Base-by-base conservation (phyloP, 92 coral and sea anemone genomes). In the Parazoanthus darwini region DNA sequence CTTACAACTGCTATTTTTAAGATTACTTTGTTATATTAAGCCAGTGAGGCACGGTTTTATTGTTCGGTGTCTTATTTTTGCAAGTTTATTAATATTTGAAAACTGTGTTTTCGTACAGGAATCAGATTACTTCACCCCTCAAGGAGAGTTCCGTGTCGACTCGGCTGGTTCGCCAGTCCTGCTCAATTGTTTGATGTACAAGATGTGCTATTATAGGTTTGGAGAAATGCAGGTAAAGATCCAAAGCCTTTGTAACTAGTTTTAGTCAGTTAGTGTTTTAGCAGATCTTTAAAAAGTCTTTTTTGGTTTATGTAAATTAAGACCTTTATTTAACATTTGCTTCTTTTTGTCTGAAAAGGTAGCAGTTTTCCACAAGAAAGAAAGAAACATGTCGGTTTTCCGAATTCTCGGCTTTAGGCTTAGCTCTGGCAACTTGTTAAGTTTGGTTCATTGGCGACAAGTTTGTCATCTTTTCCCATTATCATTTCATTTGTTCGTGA, bases 121-220 rank as follows among this genome's bases (percentile, higher is more conserved):
- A 86, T 95, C 99, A 35, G 99, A 97, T 82, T 97, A 97, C 88
- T 97, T 97, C 85, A 97, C 99, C 5, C 97, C 99, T 63, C 96
- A 94, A 83, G 99, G 99, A 48, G 99, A 97, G 90, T 97, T 97
- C 92, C 99, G 99, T 76, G 99, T 97, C n/a, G 99, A 97, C 88
- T 82, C 99, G 3, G 98, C 95, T 26, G 99, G 99, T 46, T 97
- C 99, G n/a, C 99, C 97, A 44, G 88, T 95, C 65, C 78, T 97
- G 26, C 93, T 97, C 38, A 97, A 97, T 91, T 97, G 99, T 79
- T 88, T 97, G 86, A 97, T 97, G 99, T 97, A 97, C 94, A 97
- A 97, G 86, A 94, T 97, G 98, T 97, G 99, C 78, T 97, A 97
- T 85, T 93, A 97, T 78, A 94, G 99, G 68, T 97, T 97, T 93